Base-by-base conservation (phyloP, 1,140 invertebrate genomes). In the Pissodes strobi region DNA sequence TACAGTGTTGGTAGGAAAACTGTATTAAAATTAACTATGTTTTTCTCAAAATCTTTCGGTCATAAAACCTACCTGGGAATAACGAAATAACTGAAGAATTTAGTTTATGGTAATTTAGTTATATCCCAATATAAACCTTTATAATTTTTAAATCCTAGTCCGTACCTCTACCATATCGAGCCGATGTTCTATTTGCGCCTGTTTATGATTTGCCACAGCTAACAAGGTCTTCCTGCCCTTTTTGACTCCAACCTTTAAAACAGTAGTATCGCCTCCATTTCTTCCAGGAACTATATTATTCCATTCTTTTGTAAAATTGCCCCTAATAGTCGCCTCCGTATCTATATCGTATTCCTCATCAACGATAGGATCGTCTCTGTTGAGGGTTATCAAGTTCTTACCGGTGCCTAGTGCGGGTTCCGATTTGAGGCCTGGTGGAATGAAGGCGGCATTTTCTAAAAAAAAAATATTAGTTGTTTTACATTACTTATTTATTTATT, bases 81-180 rank as follows among this genome's bases (percentile, higher is more conserved):
- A n/a, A n/a, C n/a, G n/a, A n/a, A n/a, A n/a, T n/a, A n/a, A n/a
- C n/a, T n/a, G n/a, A n/a, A n/a, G n/a, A n/a, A n/a, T n/a, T n/a
- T n/a, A n/a, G n/a, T n/a, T n/a, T n/a, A n/a, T n/a, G n/a, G n/a
- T n/a, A n/a, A n/a, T n/a, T n/a, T n/a, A n/a, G n/a, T n/a, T n/a
- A n/a, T n/a, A n/a, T n/a, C n/a, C n/a, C n/a, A n/a, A n/a, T n/a
- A n/a, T n/a, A n/a, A n/a, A n/a, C n/a, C n/a, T n/a, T n/a, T n/a
- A n/a, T n/a, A n/a, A n/a, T n/a, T n/a, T n/a, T n/a, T n/a, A n/a
- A n/a, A n/a, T n/a, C n/a, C n/a, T n/a, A n/a, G n/a, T n/a, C n/a
- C n/a, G n/a, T n/a, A 77, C 76, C 66, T 74, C 75, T 18, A 78
- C 70, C 39, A 70, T 64, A 68, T 78, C 73, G 12, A 71, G 60